Percentiles rank a stretch among this genome's conserved stretches.
phyloP scores from a whole-genome alignment of 2,888 invertebrate genomes.

The Gonocerus acuteangulatus region DNA sequence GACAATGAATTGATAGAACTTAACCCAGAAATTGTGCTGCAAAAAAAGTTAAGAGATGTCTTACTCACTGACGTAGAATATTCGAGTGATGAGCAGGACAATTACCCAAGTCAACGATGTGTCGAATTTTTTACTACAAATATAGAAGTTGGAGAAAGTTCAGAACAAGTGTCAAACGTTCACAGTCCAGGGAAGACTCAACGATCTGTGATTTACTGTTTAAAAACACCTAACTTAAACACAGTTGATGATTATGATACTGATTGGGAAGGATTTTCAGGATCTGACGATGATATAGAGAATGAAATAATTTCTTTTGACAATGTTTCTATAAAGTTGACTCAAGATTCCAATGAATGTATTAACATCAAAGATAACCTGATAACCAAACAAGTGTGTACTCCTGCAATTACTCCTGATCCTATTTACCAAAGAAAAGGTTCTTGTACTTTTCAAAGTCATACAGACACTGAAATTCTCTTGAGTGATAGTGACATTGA shows the following conservation, averaged over 20 bases:
- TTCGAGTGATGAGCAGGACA: conserved; percentile 33
- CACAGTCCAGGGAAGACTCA: conserved; percentile 27
- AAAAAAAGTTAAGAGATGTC: conserved; percentile 8
- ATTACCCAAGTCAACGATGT: background rate
- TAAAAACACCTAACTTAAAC: conserved; percentile 4
- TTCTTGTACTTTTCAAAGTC: background rate
- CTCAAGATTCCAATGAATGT: background rate
- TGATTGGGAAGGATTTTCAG: conserved; percentile 28
- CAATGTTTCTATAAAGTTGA: too few relatives aligned
- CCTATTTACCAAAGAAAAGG: background rate
- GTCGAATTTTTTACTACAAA: background rate
- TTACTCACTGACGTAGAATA: conserved; percentile 41
- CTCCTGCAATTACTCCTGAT: conserved; percentile 11
- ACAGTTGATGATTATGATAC: conserved; percentile 26
- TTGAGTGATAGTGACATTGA: conserved; percentile 44
- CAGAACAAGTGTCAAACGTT: conserved; percentile 25
- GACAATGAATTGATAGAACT: conserved; percentile 31
- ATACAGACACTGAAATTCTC: conserved; percentile 44
- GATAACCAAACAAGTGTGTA: background rate
- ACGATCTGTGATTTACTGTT: conserved; percentile 28
- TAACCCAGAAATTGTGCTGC: background rate
- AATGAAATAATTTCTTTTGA: too few relatives aligned
- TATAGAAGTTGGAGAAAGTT: conserved; percentile 28
- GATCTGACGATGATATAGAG: conserved; percentile 28
- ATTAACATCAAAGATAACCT: conserved; percentile 7